Percentiles rank a stretch among this genome's conserved stretches.
phyloP scores from a whole-genome alignment of 2,888 invertebrate genomes.

The Abrostola triplasia region DNA sequence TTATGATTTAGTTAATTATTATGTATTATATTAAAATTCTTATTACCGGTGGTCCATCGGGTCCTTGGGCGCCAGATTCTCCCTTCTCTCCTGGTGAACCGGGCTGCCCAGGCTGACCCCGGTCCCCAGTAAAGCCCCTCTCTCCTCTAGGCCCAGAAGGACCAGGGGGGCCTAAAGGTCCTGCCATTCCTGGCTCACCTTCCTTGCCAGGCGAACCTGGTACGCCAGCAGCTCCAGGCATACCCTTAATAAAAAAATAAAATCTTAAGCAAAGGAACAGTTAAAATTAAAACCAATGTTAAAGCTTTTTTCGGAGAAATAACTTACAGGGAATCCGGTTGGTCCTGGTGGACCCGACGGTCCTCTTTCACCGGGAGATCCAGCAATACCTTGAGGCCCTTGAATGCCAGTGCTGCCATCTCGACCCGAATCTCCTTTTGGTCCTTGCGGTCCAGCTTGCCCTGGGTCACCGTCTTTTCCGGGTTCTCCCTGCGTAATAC shows the following conservation, averaged over 20 bases:
- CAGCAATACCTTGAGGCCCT: slow-evolving; percentile 92
- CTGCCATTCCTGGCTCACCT: slow-evolving; percentile 92
- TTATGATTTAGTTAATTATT: too few relatives aligned
- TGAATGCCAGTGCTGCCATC: slow-evolving; percentile 93
- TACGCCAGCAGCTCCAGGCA: slow-evolving; percentile 92
- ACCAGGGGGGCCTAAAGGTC: slow-evolving; percentile 89
- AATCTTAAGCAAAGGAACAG: slow-evolving; percentile 18
- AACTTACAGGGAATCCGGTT: slow-evolving; percentile 92
- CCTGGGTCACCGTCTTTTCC: slow-evolving; percentile 95
- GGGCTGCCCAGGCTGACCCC: slow-evolving; percentile 91
- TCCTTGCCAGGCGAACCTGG: slow-evolving; percentile 94
- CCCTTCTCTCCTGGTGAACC: slow-evolving; percentile 91
- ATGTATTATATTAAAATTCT: too few relatives aligned
- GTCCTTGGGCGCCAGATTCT: slow-evolving; percentile 90
- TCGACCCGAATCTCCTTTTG: slow-evolving; percentile 93
- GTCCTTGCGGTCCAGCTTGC: slow-evolving; percentile 92
- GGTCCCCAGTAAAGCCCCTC: slow-evolving; percentile 92
- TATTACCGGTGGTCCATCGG: slow-evolving; percentile 91
- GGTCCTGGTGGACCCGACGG: slow-evolving; percentile 93
- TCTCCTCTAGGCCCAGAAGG: slow-evolving; percentile 90
- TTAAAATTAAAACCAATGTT: not conserved
- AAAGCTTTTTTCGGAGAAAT: not conserved
- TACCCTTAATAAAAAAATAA: slow-evolving; percentile 81
- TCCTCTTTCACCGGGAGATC: slow-evolving; percentile 93
- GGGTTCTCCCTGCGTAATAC: slow-evolving; percentile 89